Conservation (phyloP, 64 coral and sea anemone genomes). For the Montipora foliosa region DNA sequence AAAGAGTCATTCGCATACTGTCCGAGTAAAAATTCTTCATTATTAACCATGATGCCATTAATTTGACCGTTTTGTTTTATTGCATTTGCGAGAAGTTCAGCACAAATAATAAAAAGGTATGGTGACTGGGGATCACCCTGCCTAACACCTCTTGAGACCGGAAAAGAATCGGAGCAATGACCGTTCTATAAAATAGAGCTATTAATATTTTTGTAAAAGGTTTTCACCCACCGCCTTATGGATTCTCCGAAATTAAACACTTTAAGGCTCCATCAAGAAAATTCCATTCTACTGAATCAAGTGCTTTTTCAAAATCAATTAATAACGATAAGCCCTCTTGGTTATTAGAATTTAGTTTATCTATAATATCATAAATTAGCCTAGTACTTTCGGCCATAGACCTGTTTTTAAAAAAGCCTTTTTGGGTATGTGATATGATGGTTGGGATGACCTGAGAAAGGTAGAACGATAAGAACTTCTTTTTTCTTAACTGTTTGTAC, state of each 20-base stretch:
- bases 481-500: not conserved
- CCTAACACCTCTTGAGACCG: constrained; percentile 11
- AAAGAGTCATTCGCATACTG: not conserved
- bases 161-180: not conserved
- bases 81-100: not conserved
- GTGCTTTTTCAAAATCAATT: not conserved
- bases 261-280: not conserved
- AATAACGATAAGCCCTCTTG: not conserved
- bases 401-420: constrained; percentile 25
- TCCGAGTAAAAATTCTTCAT: not conserved
- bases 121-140: constrained; percentile 11
- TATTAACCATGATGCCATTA: not conserved
- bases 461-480: too few species aligned
- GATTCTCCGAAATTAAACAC: not conserved
- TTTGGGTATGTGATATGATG: constrained; percentile 32
- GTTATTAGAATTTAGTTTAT: constrained; percentile 1
- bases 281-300: not conserved
- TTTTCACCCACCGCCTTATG: not conserved
- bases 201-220: not conserved
- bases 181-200: not conserved
- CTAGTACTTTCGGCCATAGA: not conserved
- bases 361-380: not conserved
- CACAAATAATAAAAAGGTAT: constrained; percentile 29
- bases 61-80: constrained; percentile 13
- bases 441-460: not conserved